Conservation (phyloP, 2,113 vertebrate genomes). For the Tupaia tana region DNA sequence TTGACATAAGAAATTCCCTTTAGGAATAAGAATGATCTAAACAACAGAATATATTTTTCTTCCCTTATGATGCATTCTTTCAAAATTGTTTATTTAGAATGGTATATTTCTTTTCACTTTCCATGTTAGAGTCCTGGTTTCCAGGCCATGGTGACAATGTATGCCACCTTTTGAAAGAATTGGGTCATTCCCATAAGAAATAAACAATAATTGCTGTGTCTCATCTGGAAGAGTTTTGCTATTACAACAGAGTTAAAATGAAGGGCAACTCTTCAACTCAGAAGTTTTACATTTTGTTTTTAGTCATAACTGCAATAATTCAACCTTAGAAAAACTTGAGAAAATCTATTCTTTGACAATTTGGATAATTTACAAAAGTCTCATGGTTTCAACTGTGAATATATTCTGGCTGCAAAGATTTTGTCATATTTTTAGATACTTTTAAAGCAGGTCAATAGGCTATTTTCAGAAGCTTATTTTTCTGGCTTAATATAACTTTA, state of each 20-base stretch:
- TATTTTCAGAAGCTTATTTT: conserved; percentile 28
- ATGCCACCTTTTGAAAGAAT: neutral
- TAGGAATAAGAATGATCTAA: neutral
- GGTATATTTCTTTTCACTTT: neutral
- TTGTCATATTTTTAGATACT: conserved; percentile 53
- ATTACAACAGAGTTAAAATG: neutral
- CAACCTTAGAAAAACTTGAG: neutral
- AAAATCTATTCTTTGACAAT: neutral
- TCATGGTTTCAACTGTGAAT: neutral
- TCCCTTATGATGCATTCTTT: neutral
- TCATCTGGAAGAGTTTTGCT: neutral
- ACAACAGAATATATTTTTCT: neutral
- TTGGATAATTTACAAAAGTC: conserved; percentile 40
- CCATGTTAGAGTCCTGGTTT: neutral
- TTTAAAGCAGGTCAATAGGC: conserved; percentile 55
- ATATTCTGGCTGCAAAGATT: conserved; percentile 32
- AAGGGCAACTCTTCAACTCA: neutral
- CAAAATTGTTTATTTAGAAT: neutral
- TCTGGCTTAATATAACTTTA: conserved; percentile 35
- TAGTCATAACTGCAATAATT: neutral
- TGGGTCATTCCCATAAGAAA: neutral
- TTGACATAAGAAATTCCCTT: neutral
- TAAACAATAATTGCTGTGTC: neutral
- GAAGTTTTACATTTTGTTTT: neutral
- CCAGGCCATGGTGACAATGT: neutral